Evolutionary conservation across 2,888 invertebrate genomes (phyloP).

Genomic region (Ganaspis brasiliensis): DNA sequence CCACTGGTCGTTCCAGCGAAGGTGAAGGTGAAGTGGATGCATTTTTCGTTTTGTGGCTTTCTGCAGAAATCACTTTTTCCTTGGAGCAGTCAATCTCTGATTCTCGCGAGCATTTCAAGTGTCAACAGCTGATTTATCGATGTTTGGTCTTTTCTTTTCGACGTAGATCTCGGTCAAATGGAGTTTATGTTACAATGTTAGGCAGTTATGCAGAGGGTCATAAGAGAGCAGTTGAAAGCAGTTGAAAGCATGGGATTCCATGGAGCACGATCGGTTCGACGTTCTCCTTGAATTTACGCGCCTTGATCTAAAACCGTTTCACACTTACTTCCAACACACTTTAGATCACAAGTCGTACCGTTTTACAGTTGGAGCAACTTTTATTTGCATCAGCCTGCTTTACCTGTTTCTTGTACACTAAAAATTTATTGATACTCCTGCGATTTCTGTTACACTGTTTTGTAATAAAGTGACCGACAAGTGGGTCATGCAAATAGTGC

Average conservation of each 20-base stretch:
- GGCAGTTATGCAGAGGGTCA: constrained; percentile 76
- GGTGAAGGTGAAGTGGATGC: constrained; percentile 37
- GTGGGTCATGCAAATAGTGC: constrained; percentile 24
- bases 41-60: background rate
- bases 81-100: background rate
- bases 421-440: constrained; percentile 35
- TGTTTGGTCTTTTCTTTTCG: constrained; percentile 74
- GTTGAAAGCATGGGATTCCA: constrained; percentile 69
- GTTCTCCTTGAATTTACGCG: constrained; percentile 69
- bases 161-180: constrained; percentile 78
- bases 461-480: constrained; percentile 32
- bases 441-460: constrained; percentile 40
- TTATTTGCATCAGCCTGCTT: constrained; percentile 40
- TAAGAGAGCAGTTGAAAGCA: constrained; percentile 72
- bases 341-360: constrained; percentile 43
- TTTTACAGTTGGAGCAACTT: constrained; percentile 40
- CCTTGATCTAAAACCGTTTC: constrained; percentile 65
- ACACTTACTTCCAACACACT: constrained; percentile 59
- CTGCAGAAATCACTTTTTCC: constrained; percentile 15
- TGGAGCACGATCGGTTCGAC: constrained; percentile 62
- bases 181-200: constrained; percentile 66
- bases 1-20: constrained; percentile 28
- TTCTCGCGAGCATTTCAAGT: background rate
- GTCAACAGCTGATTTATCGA: constrained; percentile 78
- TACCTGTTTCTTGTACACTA: constrained; percentile 35